Evolutionary conservation across 2,797 vertebrate species (phyloP).

Genomic region (Squalus acanthias): DNA sequence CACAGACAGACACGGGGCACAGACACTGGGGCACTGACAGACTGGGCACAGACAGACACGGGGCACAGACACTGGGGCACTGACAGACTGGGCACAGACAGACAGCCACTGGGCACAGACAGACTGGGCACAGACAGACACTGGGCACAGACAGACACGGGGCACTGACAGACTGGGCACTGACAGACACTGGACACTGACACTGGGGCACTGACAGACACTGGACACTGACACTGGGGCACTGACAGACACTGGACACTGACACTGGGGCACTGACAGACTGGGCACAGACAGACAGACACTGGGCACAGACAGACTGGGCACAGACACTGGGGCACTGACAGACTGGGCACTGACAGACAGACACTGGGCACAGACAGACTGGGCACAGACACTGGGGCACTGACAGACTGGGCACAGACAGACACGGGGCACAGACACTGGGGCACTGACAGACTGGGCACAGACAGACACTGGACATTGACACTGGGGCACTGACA

Average conservation of each 20-base stretch:
- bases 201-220: slow-evolving; percentile 27
- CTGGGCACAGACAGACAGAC: no score
- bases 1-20: no score
- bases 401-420: no score
- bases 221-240: neutral
- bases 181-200: neutral
- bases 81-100: neutral
- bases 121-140: neutral
- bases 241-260: neutral
- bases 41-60: no score
- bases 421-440: no score
- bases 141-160: no score
- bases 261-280: neutral
- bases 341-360: no score
- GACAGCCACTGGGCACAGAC: neutral
- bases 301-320: no score
- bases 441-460: neutral
- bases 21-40: no score
- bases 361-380: no score
- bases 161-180: neutral
- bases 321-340: no score
- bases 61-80: neutral
- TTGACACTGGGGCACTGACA: neutral
- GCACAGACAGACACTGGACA: neutral
- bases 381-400: no score